phyloP scores from a whole-genome alignment of 2,888 invertebrate species.

The Hemaris fuciformis region DNA sequence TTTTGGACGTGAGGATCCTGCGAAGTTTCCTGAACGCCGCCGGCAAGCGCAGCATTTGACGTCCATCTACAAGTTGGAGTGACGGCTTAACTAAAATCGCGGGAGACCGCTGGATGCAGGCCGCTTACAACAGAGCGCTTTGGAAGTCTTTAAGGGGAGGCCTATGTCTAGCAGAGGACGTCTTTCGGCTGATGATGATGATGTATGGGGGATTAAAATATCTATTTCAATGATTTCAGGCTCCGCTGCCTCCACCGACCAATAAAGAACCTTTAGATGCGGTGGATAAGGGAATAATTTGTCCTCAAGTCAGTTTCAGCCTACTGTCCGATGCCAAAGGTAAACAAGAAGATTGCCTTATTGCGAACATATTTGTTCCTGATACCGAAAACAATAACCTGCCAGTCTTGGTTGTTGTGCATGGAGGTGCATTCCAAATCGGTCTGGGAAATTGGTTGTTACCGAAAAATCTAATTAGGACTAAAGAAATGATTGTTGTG shows the following conservation, averaged over 20 bases:
- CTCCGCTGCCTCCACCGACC: constrained; percentile 41
- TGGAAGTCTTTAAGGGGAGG: no score
- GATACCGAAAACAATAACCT: constrained; percentile 41
- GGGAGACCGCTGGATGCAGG: no score
- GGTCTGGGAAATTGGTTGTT: constrained; percentile 27
- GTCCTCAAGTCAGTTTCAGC: constrained; percentile 32
- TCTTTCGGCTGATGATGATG: no score
- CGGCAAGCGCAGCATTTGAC: no score
- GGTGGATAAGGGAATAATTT: constrained; percentile 31
- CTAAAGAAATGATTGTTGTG: constrained; percentile 32
- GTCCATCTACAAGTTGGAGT: no score
- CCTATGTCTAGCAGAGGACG: no score
- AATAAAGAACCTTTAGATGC: constrained; percentile 39
- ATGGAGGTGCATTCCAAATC: constrained; percentile 39
- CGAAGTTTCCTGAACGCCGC: no score
- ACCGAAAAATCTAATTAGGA: constrained; percentile 27
- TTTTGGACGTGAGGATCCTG: no score
- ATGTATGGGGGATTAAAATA: no score
- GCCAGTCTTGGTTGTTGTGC: constrained; percentile 39
- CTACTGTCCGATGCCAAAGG: not conserved
- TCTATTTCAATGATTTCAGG: constrained; percentile 31
- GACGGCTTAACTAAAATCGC: no score
- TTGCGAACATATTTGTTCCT: constrained; percentile 54
- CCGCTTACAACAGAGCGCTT: no score
- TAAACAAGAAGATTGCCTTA: constrained; percentile 51